phyloP scores from a whole-genome alignment of 2,113 vertebrate genomes.

The Amphiprion percula region DNA sequence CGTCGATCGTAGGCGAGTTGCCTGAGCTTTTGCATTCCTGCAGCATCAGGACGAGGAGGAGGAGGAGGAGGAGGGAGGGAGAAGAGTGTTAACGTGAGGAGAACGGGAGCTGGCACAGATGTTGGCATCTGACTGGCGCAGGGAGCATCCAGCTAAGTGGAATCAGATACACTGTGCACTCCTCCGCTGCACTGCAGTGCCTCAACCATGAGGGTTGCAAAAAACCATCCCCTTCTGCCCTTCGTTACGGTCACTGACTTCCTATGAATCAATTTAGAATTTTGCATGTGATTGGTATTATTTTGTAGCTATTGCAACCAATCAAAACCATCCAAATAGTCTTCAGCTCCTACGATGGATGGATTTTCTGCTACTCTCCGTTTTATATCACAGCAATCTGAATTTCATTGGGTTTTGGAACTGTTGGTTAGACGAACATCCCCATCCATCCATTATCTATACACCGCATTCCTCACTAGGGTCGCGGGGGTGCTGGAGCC shows the following conservation, averaged over 20 bases:
- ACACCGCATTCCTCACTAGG: too few species aligned
- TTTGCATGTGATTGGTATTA: not conserved
- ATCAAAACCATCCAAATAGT: too few species aligned
- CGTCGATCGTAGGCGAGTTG: slow-evolving; percentile 41
- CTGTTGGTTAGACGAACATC: too few species aligned
- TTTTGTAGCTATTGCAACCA: too few species aligned
- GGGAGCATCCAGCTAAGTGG: slow-evolving; percentile 60
- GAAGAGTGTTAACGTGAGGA: slow-evolving; percentile 30
- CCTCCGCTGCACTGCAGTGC: slow-evolving; percentile 35
- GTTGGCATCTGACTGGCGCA: slow-evolving; percentile 64
- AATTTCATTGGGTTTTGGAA: too few species aligned
- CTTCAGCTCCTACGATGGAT: too few species aligned
- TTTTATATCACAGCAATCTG: too few species aligned
- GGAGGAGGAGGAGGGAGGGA: slow-evolving; percentile 1
- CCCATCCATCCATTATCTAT: too few species aligned
- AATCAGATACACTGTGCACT: slow-evolving; percentile 52
- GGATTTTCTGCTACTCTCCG: too few species aligned
- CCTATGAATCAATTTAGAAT: slow-evolving; percentile 6
- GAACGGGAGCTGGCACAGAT: slow-evolving; percentile 54
- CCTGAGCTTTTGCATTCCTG: slow-evolving; percentile 51
- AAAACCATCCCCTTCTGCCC: slow-evolving; percentile 1
- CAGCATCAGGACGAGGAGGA: slow-evolving; percentile 33
- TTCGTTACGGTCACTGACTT: not conserved
- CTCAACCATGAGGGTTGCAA: slow-evolving; percentile 26
- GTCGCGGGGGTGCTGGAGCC: too few species aligned